A percentile compares a stretch with the other conserved stretches of the same genome.
Conservation (phyloP, 2,888 invertebrate genomes). For the Sialis fuliginosa region DNA sequence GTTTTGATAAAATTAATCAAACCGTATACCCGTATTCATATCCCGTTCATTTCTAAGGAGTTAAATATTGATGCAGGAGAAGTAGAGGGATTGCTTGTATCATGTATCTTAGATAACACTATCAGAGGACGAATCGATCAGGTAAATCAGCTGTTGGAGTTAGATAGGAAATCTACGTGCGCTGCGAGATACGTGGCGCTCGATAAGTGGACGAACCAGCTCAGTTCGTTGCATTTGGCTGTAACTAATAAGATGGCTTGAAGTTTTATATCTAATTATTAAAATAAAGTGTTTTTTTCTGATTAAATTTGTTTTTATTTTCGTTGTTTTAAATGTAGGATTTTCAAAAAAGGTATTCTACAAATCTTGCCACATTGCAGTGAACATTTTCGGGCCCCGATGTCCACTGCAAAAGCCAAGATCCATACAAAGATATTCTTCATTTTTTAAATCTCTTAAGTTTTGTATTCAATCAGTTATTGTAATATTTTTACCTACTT, state of each 20-base stretch:
- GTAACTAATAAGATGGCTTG: conserved; percentile 88
- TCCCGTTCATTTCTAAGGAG: conserved; percentile 93
- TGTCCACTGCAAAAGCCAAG: too few relatives aligned
- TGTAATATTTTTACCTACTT: too few relatives aligned
- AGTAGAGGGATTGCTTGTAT: conserved; percentile 90
- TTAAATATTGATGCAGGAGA: conserved; percentile 85
- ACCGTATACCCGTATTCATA: conserved; percentile 95
- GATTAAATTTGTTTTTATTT: neutral
- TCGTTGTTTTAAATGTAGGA: neutral
- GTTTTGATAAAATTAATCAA: conserved; percentile 93
- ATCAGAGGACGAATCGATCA: conserved; percentile 82
- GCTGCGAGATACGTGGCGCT: conserved; percentile 81
- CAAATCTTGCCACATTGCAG: too few relatives aligned
- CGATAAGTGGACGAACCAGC: conserved; percentile 91
- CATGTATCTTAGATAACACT: conserved; percentile 92
- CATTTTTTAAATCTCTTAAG: neutral
- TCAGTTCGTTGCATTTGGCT: conserved; percentile 71
- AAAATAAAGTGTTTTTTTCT: neutral
- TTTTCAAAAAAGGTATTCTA: neutral
- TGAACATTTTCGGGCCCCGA: too few relatives aligned
- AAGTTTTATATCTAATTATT: conserved; percentile 10
- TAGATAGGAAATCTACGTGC: conserved; percentile 62
- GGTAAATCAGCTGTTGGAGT: conserved; percentile 82
- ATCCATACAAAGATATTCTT: neutral
- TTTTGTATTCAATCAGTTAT: neutral